Evolutionary conservation across 1,140 invertebrate genomes (phyloP).

Genomic region (Acromyrmex heyeri): DNA sequence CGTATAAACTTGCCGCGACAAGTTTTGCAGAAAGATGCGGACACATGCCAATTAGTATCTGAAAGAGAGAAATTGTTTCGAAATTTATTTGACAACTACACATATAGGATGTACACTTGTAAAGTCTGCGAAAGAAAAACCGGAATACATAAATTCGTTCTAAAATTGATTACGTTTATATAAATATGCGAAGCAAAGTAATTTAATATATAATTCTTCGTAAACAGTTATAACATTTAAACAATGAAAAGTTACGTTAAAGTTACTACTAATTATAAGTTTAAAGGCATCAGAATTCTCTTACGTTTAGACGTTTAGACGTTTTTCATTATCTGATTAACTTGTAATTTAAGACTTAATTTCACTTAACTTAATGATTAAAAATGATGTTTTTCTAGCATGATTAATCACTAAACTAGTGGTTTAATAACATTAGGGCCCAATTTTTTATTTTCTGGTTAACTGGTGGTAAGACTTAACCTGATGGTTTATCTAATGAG

Average conservation of each 20-base stretch:
- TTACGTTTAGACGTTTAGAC: too few relatives aligned
- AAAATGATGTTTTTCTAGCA: too few relatives aligned
- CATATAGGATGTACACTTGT: not conserved
- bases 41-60: constrained; percentile 1
- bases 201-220: not conserved
- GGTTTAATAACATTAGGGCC: too few relatives aligned
- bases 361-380: too few relatives aligned
- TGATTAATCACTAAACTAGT: too few relatives aligned
- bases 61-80: constrained; percentile 10
- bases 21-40: constrained; percentile 14
- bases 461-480: too few relatives aligned
- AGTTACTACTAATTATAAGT: not conserved
- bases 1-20: not conserved
- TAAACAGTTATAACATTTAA: not conserved
- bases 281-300: constrained; percentile 2
- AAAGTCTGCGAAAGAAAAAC: not conserved
- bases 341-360: too few relatives aligned
- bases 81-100: not conserved
- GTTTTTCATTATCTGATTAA: too few relatives aligned
- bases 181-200: not conserved
- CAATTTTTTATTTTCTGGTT: too few relatives aligned
- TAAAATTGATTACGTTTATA: constrained; percentile 4
- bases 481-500: too few relatives aligned
- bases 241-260: not conserved
- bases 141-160: too few relatives aligned